Percentiles rank a stretch among this genome's conserved stretches.
Conservation (phyloP, 2,888 invertebrate genomes). For the Melipona beecheii region DNA sequence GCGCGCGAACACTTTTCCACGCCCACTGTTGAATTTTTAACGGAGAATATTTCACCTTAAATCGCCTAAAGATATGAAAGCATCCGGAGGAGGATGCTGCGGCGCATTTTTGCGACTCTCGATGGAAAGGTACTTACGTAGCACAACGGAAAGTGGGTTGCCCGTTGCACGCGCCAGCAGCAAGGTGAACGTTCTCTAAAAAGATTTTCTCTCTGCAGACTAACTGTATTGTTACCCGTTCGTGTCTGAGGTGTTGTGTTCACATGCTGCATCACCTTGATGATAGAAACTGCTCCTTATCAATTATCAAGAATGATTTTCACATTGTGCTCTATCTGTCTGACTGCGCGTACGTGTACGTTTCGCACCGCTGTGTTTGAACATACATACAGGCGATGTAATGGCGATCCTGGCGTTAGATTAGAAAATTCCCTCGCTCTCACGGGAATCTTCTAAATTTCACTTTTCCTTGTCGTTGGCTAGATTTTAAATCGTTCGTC, state of each 20-base stretch:
- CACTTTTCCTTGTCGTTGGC: slow-evolving; percentile 33
- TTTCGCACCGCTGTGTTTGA: not conserved
- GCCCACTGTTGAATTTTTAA: not conserved
- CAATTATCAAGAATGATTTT: slow-evolving; percentile 43
- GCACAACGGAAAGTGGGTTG: slow-evolving; percentile 80
- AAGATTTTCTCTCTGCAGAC: slow-evolving; percentile 81
- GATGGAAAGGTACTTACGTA: slow-evolving; percentile 60
- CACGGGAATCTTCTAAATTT: slow-evolving; percentile 44
- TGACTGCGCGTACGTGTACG: not conserved
- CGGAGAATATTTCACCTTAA: not conserved
- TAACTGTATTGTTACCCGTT: slow-evolving; percentile 77
- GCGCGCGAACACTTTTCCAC: not conserved
- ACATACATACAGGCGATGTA: too few species aligned
- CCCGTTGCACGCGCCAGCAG: slow-evolving; percentile 74
- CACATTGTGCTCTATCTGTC: not conserved
- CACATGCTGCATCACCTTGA: slow-evolving; percentile 49
- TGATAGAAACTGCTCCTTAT: slow-evolving; percentile 39
- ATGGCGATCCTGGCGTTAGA: not conserved
- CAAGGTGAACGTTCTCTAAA: slow-evolving; percentile 81
- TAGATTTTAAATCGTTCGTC: not conserved
- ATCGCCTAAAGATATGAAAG: slow-evolving; percentile 19
- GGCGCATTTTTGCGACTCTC: slow-evolving; percentile 51
- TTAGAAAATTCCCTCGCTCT: slow-evolving; percentile 36
- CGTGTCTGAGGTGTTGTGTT: slow-evolving; percentile 32
- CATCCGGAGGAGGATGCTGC: slow-evolving; percentile 45